These are phyloP conservation scores for Sarcoramphus papa DNA, from an alignment of 2,797 vertebrate species.

Conservation along the genomic window DNA sequence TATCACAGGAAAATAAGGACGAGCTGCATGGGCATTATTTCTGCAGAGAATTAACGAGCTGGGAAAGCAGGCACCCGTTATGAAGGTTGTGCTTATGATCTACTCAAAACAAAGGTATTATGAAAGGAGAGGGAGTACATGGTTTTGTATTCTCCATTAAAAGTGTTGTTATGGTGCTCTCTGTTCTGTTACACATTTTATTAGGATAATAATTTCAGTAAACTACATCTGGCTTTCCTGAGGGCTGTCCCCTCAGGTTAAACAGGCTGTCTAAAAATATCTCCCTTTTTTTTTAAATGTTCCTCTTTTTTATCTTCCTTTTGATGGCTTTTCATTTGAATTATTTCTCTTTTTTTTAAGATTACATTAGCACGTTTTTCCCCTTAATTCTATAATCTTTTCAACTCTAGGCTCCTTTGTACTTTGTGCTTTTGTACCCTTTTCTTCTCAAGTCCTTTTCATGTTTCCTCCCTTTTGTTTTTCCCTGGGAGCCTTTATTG, in stretches of 20 bases:
- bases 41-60: not conserved
- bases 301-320: constrained; percentile 57
- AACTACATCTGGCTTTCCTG: constrained; percentile 60
- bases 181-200: constrained; percentile 53
- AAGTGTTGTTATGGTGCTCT: constrained; percentile 35
- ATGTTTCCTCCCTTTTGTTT: constrained; percentile 70
- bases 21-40: not conserved
- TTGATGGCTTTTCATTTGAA: constrained; percentile 56
- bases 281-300: not conserved
- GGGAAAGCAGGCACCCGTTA: not conserved
- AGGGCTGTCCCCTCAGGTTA: constrained; percentile 58
- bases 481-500: constrained; percentile 65
- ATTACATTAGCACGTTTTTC: constrained; percentile 60
- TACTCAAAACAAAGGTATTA: constrained; percentile 23
- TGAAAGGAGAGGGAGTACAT: not conserved
- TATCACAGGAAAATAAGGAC: not conserved
- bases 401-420: constrained; percentile 64
- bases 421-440: constrained; percentile 58
- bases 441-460: constrained; percentile 70
- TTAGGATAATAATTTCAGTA: constrained; percentile 60
- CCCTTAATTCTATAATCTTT: constrained; percentile 69
- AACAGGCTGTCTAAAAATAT: constrained; percentile 49
- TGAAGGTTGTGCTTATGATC: not conserved
- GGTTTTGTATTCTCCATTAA: constrained; percentile 2
- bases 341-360: constrained; percentile 47